Conservation (phyloP, 2,113 vertebrate genomes). For the Pycnonotus jocosus region DNA sequence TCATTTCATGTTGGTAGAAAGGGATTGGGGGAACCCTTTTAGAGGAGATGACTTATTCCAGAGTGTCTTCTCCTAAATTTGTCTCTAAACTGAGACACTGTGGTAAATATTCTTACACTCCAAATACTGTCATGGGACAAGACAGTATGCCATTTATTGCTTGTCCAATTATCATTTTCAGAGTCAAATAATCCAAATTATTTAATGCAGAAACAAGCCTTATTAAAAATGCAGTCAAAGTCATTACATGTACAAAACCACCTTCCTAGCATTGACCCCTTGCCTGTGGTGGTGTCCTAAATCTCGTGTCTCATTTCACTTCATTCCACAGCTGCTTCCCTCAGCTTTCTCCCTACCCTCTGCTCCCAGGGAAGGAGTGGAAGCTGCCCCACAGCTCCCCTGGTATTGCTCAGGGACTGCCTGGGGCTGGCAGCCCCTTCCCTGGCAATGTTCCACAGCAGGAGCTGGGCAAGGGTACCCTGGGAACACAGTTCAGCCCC, state of each 20-base stretch:
- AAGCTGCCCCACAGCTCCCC: background rate
- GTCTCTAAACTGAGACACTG: background rate
- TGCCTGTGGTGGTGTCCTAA: background rate
- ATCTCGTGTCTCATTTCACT: rapidly evolving
- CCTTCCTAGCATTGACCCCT: background rate
- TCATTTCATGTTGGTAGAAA: background rate
- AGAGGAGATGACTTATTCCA: background rate
- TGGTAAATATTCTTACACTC: background rate
- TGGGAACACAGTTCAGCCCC: background rate
- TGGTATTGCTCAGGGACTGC: rapidly evolving
- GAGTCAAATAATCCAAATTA: background rate
- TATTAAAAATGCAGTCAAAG: background rate
- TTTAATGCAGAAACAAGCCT: background rate
- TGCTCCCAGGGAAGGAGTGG: background rate
- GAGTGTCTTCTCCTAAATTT: background rate
- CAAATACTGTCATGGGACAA: background rate
- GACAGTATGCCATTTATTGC: background rate
- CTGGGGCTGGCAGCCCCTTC: background rate
- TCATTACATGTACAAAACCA: background rate
- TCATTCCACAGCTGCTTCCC: background rate
- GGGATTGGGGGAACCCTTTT: background rate
- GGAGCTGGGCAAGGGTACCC: background rate
- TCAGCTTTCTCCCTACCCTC: background rate
- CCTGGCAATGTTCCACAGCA: rapidly evolving
- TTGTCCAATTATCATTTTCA: background rate